Conservation (phyloP, 2,113 vertebrate species). For the Esox niger region DNA sequence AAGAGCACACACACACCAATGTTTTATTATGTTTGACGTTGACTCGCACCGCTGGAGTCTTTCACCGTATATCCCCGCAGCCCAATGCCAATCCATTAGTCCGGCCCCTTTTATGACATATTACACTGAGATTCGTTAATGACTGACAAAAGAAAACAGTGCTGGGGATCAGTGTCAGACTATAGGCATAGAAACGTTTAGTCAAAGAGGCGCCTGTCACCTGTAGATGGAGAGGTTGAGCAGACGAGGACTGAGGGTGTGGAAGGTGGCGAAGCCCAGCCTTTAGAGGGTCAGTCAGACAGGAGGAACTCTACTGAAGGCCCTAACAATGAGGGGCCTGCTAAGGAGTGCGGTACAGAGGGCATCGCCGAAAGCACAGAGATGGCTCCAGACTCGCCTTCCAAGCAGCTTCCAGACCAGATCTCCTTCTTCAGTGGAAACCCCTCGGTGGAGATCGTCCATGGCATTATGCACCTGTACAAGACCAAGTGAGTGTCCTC, state of each 20-base stretch:
- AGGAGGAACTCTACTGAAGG: too few relatives aligned
- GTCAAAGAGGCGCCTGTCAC: neutral
- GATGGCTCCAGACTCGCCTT: slow-evolving; percentile 79
- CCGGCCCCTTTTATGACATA: neutral
- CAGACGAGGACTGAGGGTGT: slow-evolving; percentile 20
- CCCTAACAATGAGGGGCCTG: too few relatives aligned
- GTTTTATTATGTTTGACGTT: too few relatives aligned
- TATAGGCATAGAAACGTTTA: neutral
- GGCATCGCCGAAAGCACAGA: slow-evolving; percentile 18
- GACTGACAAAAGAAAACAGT: neutral
- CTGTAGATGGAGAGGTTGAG: slow-evolving; percentile 39
- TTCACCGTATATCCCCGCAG: too few relatives aligned
- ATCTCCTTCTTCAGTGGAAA: slow-evolving; percentile 99
- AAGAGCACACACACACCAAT: too few relatives aligned
- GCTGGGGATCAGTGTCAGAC: neutral
- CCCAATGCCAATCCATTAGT: too few relatives aligned
- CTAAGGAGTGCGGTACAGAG: slow-evolving; percentile 38
- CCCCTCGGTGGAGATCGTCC: slow-evolving; percentile 93
- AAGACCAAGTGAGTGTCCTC: slow-evolving; percentile 91
- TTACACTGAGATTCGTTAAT: too few relatives aligned
- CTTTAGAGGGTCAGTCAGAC: too few relatives aligned
- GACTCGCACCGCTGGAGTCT: too few relatives aligned
- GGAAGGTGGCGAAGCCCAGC: neutral
- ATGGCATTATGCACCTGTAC: slow-evolving; percentile 99
- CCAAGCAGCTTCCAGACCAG: slow-evolving; percentile 94